Evolutionary conservation across 2,797 vertebrate species (phyloP), one percentile per base, ranked within the genome.

Genomic region (Paratrypauchen microcephalus): DNA sequence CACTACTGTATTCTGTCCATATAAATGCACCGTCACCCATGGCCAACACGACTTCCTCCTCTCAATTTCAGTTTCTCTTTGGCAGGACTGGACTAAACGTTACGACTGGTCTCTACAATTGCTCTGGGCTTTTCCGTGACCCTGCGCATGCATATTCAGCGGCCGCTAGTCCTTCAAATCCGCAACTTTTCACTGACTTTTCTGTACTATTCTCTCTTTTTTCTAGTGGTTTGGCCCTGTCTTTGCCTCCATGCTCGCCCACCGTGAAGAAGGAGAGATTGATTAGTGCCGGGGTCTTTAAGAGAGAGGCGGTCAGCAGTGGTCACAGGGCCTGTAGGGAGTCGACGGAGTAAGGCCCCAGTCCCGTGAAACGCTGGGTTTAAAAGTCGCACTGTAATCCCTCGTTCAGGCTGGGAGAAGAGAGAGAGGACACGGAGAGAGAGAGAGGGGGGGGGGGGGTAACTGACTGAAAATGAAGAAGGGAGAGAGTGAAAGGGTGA

Each of bases 191-290:
- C 75, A 88, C 84, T 84, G 81, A 66, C 78, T 86, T 86, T 80
- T 81, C 62, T 13, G 23, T 13, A 57, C 69, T 23, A 68, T 66
- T 60, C 73, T 68, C 70, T 18, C 71, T 73, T 32, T 57, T 41
- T 77, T 47, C 61, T 61, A 58, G n/a, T 74, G n/a, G 75, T 73
- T 61, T 69, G 71, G 66, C 68, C 48, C 48, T 28, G 69, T 82
- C 71, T 69, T 60, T 85, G 28, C 75, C 65, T 75, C 78, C 69
- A 76, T 18, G 39, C 41, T 47, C 24, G 61, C 21, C 26, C 74
- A 92, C 81, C 67, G 58, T 88, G 86, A 89, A 85, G 81, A 87
- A 84, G 84, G 84, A 84, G 86, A 87, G 89, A 91, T 92, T 86
- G 92, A 93, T 93, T 91, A 88, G 82, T 74, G 77, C 74, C 55